Conservation (phyloP, 2,797 vertebrate genomes). For the Cossypha polioptera region DNA sequence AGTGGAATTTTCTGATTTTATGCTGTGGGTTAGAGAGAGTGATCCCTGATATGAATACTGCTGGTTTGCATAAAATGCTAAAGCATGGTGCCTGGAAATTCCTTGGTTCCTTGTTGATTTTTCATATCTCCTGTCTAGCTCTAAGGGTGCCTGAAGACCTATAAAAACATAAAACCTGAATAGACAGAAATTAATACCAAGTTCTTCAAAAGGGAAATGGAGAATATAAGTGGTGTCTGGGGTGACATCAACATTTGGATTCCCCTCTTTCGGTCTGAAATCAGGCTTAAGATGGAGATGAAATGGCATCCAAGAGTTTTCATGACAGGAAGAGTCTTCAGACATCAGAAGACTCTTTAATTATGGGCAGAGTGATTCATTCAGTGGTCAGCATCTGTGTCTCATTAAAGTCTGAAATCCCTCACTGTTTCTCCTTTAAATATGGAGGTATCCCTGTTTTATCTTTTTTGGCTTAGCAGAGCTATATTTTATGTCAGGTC, state of each 20-base stretch:
- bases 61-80: background rate
- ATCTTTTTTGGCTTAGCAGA: conserved; percentile 49
- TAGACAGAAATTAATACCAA: conserved; percentile 62
- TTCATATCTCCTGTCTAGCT: conserved; percentile 17
- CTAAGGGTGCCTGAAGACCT: conserved; percentile 44
- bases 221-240: conserved; percentile 66
- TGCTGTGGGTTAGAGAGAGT: background rate
- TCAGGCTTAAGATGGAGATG: conserved; percentile 70
- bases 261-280: conserved; percentile 60
- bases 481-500: conserved; percentile 39
- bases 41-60: background rate
- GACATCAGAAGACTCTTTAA: conserved; percentile 83
- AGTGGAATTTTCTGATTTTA: background rate
- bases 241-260: conserved; percentile 71
- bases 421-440: conserved; percentile 54
- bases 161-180: conserved; percentile 1
- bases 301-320: conserved; percentile 82
- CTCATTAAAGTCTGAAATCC: conserved; percentile 68
- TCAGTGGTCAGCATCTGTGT: conserved; percentile 79
- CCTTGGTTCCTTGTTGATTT: conserved; percentile 15
- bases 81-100: background rate
- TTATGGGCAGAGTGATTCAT: conserved; percentile 82
- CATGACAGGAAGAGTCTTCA: conserved; percentile 84
- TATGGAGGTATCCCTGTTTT: conserved; percentile 59
- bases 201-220: conserved; percentile 64